These are phyloP conservation scores for Brachyistius frenatus DNA, from an alignment of 2,113 vertebrate species.

Conservation along the genomic window DNA sequence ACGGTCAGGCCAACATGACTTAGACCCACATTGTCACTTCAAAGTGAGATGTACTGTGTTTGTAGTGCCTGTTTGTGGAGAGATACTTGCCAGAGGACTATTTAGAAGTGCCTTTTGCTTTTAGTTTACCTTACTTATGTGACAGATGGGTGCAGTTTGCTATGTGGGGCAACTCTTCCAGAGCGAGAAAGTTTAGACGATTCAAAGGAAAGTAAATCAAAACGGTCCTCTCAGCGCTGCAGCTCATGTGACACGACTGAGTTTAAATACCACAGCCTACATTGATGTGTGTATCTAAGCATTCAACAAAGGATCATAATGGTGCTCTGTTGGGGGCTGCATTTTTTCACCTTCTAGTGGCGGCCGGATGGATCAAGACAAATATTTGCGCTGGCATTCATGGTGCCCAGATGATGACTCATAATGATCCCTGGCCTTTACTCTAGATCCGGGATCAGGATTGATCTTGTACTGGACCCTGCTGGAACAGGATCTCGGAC, in stretches of 20 bases:
- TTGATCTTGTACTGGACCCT: no score
- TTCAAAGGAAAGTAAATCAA: conserved; percentile 46
- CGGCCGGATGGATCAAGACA: no score
- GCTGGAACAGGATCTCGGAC: no score
- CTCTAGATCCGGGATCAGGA: no score
- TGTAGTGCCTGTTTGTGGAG: conserved; percentile 44
- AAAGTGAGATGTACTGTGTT: conserved; percentile 36
- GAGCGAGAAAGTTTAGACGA: conserved; percentile 37
- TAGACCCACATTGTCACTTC: conserved; percentile 29
- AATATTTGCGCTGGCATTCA: no score
- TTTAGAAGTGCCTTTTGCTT: conserved; percentile 56
- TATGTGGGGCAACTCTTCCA: conserved; percentile 13
- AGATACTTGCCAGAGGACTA: conserved; percentile 45
- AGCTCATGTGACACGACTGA: conserved; percentile 26
- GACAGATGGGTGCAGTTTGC: conserved; percentile 65
- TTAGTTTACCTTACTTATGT: conserved; percentile 53
- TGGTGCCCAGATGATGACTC: no score
- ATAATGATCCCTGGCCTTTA: no score
- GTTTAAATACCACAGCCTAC: conserved; percentile 21
- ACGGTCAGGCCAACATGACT: conserved; percentile 19
- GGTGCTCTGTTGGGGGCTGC: not conserved
- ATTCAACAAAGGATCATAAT: not conserved
- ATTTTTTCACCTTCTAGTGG: not conserved
- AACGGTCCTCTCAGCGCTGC: conserved; percentile 16
- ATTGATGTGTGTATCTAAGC: not conserved